Evolutionary conservation across 2,113 vertebrate genomes (phyloP).

Genomic region (Thomomys bottae): DNA sequence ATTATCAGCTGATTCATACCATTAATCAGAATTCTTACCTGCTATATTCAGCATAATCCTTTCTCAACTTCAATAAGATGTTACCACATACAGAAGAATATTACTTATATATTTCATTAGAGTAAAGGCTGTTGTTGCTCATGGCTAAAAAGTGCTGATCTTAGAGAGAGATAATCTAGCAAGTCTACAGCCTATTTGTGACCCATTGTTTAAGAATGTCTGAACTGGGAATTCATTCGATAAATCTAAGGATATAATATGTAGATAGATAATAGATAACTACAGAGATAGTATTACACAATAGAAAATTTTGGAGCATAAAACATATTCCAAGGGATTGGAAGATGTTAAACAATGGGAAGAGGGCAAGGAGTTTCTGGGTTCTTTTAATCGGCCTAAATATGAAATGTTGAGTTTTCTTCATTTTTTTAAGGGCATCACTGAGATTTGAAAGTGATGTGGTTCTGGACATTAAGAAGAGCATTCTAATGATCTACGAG

Average conservation of each 20-base stretch:
- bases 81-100: background rate
- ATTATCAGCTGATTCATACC: background rate
- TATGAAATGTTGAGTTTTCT: background rate
- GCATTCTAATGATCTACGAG: background rate
- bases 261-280: background rate
- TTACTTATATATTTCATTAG: background rate
- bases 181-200: background rate
- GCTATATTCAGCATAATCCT: background rate
- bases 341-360: slow-evolving; percentile 17
- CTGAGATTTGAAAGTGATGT: slow-evolving; percentile 26
- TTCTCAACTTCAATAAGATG: background rate
- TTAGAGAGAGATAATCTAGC: background rate
- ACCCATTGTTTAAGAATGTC: background rate
- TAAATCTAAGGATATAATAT: background rate
- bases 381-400: slow-evolving; percentile 11
- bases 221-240: background rate
- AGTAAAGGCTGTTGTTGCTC: background rate
- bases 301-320: background rate
- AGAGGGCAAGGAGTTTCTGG: background rate
- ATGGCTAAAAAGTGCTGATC: background rate
- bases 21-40: background rate
- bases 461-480: background rate
- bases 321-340: background rate
- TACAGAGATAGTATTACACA: background rate
- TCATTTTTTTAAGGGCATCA: background rate